Evolutionary conservation across 2,888 invertebrate genomes (phyloP), one percentile per base, ranked within the genome.

Genomic region (Epistrophe eligans): DNA sequence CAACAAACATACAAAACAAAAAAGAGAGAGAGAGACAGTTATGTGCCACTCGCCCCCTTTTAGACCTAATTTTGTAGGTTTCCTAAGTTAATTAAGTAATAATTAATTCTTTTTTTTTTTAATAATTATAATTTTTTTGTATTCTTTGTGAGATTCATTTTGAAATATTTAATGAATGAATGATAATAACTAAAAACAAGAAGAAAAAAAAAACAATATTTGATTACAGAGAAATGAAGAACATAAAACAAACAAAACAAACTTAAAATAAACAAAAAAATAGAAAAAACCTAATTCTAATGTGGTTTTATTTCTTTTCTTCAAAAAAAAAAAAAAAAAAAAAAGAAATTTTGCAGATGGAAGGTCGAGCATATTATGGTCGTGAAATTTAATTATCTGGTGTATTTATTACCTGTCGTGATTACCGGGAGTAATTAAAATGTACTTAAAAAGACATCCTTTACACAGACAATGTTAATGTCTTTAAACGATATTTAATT

Each of bases 31-130:
- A 67, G 67, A 67, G 67, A 67, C 67, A 67, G 67, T 67, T 55
- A 58, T 77, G 80, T 80, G 84, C 79, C 79, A 87, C 82, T 83
- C 74, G 60, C 83, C 85, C 67, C 79, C 76, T 87, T 87, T 87
- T 87, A 87, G 87, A 83, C 87, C 87, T 87, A 87, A 87, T 87
- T 87, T 87, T 87, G 87, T 87, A 87, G 87, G 87, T 87, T 87
- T 87, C 87, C 87, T 87, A 87, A 87, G 79, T 87, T 87, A 83
- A 87, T 87, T 87, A 87, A 87, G 87, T 87, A 87, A 87, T 87
- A 87, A 87, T 83, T 87, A 83, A 67, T 83, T 82, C 50, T 66
- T 72, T 77, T 85, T 85, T 85, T 52, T 85, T 85, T 52, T 48
- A 32, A 55, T 83, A 83, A 87, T 87, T 79, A 79, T 87, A 82